Conservation (phyloP, 2,888 invertebrate genomes). For the Drosophila pegasa region DNA sequence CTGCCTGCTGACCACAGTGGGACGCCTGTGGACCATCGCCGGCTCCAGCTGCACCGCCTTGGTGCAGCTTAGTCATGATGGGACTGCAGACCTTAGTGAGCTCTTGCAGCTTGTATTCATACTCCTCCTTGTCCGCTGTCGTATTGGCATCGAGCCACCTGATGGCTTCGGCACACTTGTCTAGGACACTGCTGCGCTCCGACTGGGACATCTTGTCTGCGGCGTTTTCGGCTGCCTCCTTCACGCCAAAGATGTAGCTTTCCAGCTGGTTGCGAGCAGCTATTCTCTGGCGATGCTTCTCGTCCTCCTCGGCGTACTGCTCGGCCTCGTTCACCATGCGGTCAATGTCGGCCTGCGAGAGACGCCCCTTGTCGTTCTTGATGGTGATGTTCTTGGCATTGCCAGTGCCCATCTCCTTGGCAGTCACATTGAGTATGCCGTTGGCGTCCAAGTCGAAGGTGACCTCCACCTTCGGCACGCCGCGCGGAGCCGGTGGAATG, state of each 20-base stretch:
- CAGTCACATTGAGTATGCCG: constrained; percentile 96
- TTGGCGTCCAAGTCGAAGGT: constrained; percentile 95
- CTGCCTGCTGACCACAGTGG: constrained; percentile 5
- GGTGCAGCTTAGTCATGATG: constrained; percentile 71
- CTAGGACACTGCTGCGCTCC: constrained; percentile 43
- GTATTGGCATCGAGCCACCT: constrained; percentile 92
- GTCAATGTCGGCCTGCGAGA: constrained; percentile 93
- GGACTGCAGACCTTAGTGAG: constrained; percentile 78
- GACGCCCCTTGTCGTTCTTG: constrained; percentile 92
- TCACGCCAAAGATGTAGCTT: constrained; percentile 88
- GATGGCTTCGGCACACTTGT: constrained; percentile 88
- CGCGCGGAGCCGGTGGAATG: constrained; percentile 97
- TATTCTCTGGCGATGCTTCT: constrained; percentile 89
- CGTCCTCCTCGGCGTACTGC: constrained; percentile 90
- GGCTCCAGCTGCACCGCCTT: constrained; percentile 43
- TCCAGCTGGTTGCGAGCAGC: constrained; percentile 90
- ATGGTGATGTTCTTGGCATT: constrained; percentile 92
- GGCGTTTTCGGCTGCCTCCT: constrained; percentile 88
- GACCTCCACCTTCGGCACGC: constrained; percentile 94
- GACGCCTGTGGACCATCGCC: constrained; percentile 39
- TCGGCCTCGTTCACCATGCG: constrained; percentile 92
- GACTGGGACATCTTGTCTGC: constrained; percentile 85
- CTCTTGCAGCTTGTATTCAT: constrained; percentile 86
- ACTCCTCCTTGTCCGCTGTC: constrained; percentile 91
- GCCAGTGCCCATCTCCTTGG: constrained; percentile 89